These are phyloP conservation scores for Andrena hattorfiana DNA, from an alignment of 2,888 invertebrate species.

Conservation along the genomic window DNA sequence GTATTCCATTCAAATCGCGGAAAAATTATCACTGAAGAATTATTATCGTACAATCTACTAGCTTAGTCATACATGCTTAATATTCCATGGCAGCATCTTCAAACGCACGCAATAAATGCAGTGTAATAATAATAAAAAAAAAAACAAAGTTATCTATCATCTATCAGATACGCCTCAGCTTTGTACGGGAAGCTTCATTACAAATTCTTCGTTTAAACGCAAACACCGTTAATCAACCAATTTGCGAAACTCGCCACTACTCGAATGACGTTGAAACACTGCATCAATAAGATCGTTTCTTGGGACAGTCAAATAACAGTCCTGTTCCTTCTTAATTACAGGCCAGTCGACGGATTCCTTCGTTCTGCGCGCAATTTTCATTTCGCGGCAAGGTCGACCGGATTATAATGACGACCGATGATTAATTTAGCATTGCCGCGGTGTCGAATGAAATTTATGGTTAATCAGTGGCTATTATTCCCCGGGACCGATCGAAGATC, in stretches of 20 bases:
- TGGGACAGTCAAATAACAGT: background rate
- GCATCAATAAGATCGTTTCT: background rate
- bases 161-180: too few species aligned
- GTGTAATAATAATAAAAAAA: too few species aligned
- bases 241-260: background rate
- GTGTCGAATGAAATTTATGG: constrained; percentile 45
- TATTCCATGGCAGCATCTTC: too few species aligned
- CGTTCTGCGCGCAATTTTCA: background rate
- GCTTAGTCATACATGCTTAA: too few species aligned
- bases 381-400: background rate
- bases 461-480: constrained; percentile 57
- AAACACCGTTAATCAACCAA: too few species aligned
- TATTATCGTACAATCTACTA: background rate
- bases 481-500: constrained; percentile 44
- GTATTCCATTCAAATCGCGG: background rate
- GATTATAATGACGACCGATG: background rate
- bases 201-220: too few species aligned
- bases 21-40: background rate
- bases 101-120: too few species aligned
- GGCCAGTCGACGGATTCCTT: background rate
- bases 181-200: too few species aligned
- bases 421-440: constrained; percentile 29
- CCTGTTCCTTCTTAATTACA: constrained; percentile 12
- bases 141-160: too few species aligned
- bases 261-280: background rate